Evolutionary conservation across 1,140 invertebrate species (phyloP), one percentile per base, ranked within the genome.

Genomic region (Trichoplusia ni): DNA sequence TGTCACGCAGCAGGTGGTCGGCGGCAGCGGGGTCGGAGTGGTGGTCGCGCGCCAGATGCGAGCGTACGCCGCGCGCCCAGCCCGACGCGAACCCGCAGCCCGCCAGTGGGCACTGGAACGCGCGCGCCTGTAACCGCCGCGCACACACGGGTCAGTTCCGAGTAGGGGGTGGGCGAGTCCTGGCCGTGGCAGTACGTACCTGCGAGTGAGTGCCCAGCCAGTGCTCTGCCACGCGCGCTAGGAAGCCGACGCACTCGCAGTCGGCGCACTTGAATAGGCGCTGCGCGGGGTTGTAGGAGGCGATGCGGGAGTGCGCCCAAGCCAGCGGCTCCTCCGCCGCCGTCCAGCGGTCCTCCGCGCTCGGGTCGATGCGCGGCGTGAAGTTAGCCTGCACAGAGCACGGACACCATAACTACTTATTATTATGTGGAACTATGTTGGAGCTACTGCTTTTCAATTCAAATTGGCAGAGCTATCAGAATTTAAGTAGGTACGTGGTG

Each of bases 131-230:
- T 13, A 53, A 6, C 8, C 31, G 35, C 29, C 9, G 13, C 31
- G 11, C 8, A n/a, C n/a, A n/a, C n/a, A n/a, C n/a, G n/a, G n/a
- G n/a, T n/a, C n/a, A n/a, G n/a, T n/a, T n/a, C n/a, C n/a, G n/a
- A n/a, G n/a, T n/a, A n/a, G n/a, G n/a, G n/a, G n/a, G n/a, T n/a
- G n/a, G n/a, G n/a, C n/a, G n/a, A n/a, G n/a, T n/a, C n/a, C n/a
- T n/a, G n/a, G n/a, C n/a, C n/a, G n/a, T n/a, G n/a, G n/a, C n/a
- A n/a, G n/a, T 14, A 23, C 23, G 14, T 35, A 69, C 67, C 61
- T 75, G 94, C 9, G 94, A 95, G 83, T 97, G 96, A 4, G 95
- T 93, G 25, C 95, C 95, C 21, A 96, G 91, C 92, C 96, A 97
- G 81, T 97, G 96, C 76, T 97, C 96, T 0, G 95, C 95, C 2